Conservation (phyloP, 92 coral and sea anemone species). For the Bergia sp. region DNA sequence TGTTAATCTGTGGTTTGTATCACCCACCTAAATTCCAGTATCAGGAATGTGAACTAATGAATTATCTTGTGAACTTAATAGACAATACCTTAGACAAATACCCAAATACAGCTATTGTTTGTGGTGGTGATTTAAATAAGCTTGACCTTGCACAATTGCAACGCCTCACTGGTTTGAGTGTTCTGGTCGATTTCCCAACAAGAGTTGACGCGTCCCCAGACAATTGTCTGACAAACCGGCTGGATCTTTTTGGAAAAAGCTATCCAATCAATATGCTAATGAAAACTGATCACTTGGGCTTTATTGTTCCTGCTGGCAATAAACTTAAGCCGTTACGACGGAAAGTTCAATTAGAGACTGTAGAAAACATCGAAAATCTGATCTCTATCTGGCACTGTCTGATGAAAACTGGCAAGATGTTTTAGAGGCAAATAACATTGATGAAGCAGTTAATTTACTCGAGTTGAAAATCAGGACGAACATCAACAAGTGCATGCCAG, state of each 20-base stretch:
- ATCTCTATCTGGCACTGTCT: not conserved
- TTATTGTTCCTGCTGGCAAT: constrained; percentile 45
- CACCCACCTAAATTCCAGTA: constrained; percentile 15
- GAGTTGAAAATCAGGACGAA: constrained; percentile 42
- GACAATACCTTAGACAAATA: constrained; percentile 33
- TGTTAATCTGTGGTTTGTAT: constrained; percentile 15
- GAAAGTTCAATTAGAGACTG: constrained; percentile 7
- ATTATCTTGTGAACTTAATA: constrained; percentile 43
- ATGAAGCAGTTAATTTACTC: constrained; percentile 40
- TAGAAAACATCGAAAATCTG: constrained; percentile 10
- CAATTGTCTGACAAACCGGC: constrained; percentile 50
- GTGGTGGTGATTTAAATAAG: constrained; percentile 54
- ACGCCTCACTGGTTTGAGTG: constrained; percentile 46
- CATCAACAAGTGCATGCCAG: constrained; percentile 62
- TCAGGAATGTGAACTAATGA: constrained; percentile 15
- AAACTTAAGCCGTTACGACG: constrained; percentile 11
- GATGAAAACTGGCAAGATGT: constrained; percentile 15
- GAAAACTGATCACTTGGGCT: constrained; percentile 37
- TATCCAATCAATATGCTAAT: constrained; percentile 45
- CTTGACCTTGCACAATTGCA: constrained; percentile 27
- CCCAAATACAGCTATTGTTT: constrained; percentile 41
- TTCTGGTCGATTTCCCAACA: constrained; percentile 54
- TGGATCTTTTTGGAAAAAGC: constrained; percentile 53
- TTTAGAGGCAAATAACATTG: constrained; percentile 25
- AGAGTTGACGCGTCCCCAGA: constrained; percentile 46